These are phyloP conservation scores for Syndactyla subalaris DNA, from an alignment of 2,797 vertebrate species.

Conservation along the genomic window DNA sequence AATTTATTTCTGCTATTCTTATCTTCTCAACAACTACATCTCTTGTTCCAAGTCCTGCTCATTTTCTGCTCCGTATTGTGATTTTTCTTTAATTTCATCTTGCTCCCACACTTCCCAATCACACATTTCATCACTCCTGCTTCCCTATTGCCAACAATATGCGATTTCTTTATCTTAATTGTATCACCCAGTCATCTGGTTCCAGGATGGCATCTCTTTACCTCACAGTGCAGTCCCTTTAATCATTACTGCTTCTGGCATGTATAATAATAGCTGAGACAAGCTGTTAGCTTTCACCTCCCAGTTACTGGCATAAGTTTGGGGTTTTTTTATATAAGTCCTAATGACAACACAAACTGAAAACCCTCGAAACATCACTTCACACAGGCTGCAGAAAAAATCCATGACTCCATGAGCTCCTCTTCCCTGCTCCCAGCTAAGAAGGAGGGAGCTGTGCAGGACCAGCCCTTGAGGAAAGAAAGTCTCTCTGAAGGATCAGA, in stretches of 20 bases:
- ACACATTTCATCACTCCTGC: constrained; percentile 62
- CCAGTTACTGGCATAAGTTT: constrained; percentile 17
- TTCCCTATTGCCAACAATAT: constrained; percentile 56
- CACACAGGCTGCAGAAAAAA: neutral
- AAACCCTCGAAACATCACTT: neutral
- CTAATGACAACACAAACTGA: constrained; percentile 47
- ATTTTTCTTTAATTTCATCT: constrained; percentile 66
- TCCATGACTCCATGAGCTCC: neutral
- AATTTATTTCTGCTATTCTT: constrained; percentile 65
- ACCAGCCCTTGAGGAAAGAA: neutral
- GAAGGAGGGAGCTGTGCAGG: neutral
- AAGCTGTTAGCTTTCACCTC: constrained; percentile 63
- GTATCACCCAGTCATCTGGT: constrained; percentile 48
- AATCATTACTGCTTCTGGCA: constrained; percentile 62
- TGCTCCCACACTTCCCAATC: constrained; percentile 55
- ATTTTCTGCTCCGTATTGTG: constrained; percentile 60
- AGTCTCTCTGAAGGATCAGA: neutral
- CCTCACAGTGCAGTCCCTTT: constrained; percentile 37
- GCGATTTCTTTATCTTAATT: constrained; percentile 62
- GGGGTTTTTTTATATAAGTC: neutral
- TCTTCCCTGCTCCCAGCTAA: neutral
- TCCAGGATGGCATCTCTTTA: constrained; percentile 44
- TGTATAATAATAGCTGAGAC: constrained; percentile 55
- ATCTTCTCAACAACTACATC: constrained; percentile 59
- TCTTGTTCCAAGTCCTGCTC: constrained; percentile 69